Base-by-base conservation (phyloP, 2,888 invertebrate species). In the Aphidius colemani region DNA sequence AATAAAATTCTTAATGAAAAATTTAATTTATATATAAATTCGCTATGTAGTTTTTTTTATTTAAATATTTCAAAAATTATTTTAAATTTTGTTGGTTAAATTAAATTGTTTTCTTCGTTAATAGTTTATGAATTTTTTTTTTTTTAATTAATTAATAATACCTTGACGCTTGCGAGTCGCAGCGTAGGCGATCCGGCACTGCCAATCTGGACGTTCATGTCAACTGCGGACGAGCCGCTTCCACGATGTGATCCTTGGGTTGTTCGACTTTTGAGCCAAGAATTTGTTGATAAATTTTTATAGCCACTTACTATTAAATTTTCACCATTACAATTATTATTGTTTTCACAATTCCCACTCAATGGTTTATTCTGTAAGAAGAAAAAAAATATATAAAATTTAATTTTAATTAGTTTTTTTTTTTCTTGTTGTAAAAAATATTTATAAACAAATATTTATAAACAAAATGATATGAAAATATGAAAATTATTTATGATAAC, bases 171-270 rank as follows among this genome's bases (percentile, higher is more conserved):
- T 66, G 83, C 78, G 65, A 85, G 80, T 71, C 85, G 83, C 73
- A 85, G 78, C 72, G 84, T 83, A 63, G 85, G 83, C 70, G 84
- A 82, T 73, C 84, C 84, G 67, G 83, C 79, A 72, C 81, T 84
- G 71, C 84, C 83, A 69, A 86, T 76, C 73, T 85, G 84, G 63
- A 85, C 83, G 78, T 86, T 86, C 85, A 85, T 86, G 75, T 85
- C 83, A 75, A 79, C 72, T 72, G 78, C 72, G 73, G 80, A 75
- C 71, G 78, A 74, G 71, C 76, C 77, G 78, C 77, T 78, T 75
- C 76, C 77, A 73, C 48, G 13, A 30, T 30, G 5, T 30, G 30
- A 30, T 30, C 30, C 30, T 4, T 30, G 30, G 30, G 3, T 30
- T 65, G 83, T 79, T 64, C 73, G 75, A 75, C 75, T 80, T 74